These are phyloP conservation scores for Ganaspis brasiliensis DNA, from an alignment of 2,888 invertebrate species.

Conservation along the genomic window DNA sequence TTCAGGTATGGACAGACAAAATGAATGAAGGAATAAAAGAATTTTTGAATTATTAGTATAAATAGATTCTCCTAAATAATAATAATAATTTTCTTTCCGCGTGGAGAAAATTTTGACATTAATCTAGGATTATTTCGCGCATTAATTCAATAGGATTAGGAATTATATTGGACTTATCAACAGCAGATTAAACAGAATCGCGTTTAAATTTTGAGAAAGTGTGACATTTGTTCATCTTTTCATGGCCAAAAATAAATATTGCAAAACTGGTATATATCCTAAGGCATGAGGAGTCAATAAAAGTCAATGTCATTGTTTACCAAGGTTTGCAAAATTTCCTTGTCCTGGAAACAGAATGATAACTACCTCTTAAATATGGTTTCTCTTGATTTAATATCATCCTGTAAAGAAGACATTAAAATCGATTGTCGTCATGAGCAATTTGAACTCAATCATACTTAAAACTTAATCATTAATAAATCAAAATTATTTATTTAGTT, in stretches of 20 bases:
- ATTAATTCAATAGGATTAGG: too few relatives aligned
- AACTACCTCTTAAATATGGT: slow-evolving; percentile 1
- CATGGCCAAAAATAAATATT: slow-evolving; percentile 35
- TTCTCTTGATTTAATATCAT: slow-evolving; percentile 5
- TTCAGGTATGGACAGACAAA: too few relatives aligned
- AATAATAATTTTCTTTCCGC: too few relatives aligned
- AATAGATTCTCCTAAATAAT: too few relatives aligned
- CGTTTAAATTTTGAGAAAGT: slow-evolving; percentile 3
- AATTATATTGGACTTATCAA: too few relatives aligned
- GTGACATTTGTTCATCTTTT: slow-evolving; percentile 10
- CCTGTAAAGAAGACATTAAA: background rate
- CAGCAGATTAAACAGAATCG: background rate
- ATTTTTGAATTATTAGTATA: too few relatives aligned
- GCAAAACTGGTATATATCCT: slow-evolving; percentile 23
- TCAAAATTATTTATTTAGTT: too few relatives aligned
- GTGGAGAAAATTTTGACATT: too few relatives aligned
- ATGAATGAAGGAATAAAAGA: too few relatives aligned
- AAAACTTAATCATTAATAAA: too few relatives aligned
- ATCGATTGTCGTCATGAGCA: background rate
- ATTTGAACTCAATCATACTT: background rate
- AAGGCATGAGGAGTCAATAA: slow-evolving; percentile 37
- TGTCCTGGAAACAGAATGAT: slow-evolving; percentile 3
- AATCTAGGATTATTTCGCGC: too few relatives aligned
- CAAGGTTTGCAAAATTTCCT: slow-evolving; percentile 33
- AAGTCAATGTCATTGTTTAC: slow-evolving; percentile 37